Evolutionary conservation across 2,113 vertebrate species (phyloP).

Genomic region (Spea multiplicata): DNA sequence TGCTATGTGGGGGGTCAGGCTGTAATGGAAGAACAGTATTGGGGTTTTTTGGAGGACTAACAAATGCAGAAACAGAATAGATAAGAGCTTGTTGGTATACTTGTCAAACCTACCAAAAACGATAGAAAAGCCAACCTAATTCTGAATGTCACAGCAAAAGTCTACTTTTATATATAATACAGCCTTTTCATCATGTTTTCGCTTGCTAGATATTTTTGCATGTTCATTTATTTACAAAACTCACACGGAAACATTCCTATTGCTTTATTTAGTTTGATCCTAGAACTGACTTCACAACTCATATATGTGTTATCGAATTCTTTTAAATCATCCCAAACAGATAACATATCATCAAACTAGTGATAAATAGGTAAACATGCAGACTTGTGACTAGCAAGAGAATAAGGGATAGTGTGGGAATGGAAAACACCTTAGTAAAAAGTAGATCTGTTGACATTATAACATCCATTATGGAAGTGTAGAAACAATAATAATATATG

Average conservation of each 20-base stretch:
- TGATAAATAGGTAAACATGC: not conserved
- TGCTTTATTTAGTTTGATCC: not conserved
- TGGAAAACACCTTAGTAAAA: not conserved
- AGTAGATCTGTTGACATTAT: not conserved
- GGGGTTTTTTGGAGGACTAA: too few relatives aligned
- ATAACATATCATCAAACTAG: not conserved
- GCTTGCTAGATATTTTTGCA: not conserved
- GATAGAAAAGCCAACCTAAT: too few relatives aligned
- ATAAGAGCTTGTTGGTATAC: too few relatives aligned
- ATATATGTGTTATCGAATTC: not conserved
- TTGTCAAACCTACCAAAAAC: too few relatives aligned
- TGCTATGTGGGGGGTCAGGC: too few relatives aligned
- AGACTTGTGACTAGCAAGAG: not conserved
- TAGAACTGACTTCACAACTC: conserved; percentile 11
- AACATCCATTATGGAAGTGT: not conserved
- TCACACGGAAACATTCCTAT: not conserved
- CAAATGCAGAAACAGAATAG: too few relatives aligned
- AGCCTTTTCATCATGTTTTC: not conserved
- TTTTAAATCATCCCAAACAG: not conserved
- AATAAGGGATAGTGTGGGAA: conserved; percentile 3
- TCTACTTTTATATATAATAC: not conserved
- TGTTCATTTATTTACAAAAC: not conserved
- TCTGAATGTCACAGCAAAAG: too few relatives aligned
- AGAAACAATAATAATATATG: not conserved
- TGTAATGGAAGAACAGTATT: too few relatives aligned